These are phyloP conservation scores for Synanthedon formicaeformis DNA, from an alignment of 2,888 invertebrate species.

Conservation along the genomic window DNA sequence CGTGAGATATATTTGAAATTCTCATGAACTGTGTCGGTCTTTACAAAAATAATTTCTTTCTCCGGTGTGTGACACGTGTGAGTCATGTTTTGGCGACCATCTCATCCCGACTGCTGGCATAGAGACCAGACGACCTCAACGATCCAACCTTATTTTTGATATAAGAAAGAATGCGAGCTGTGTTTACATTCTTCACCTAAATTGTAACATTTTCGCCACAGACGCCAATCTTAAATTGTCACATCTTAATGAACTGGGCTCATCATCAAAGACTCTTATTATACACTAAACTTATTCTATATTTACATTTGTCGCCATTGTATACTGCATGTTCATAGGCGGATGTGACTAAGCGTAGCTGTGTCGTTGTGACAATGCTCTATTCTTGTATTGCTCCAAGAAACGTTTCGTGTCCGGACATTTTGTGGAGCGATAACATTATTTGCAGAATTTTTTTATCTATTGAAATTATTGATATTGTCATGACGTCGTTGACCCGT, in stretches of 20 bases:
- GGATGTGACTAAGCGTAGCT: conserved; percentile 44
- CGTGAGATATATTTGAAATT: too few species aligned
- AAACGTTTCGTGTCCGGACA: conserved; percentile 18
- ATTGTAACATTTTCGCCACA: conserved; percentile 59
- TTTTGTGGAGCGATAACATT: conserved; percentile 6
- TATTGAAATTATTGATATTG: neutral
- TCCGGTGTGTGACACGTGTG: conserved; percentile 14
- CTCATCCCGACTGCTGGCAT: conserved; percentile 28
- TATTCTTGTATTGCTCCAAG: conserved; percentile 32
- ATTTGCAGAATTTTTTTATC: conserved; percentile 12
- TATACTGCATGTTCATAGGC: conserved; percentile 27
- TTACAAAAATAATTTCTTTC: conserved; percentile 4
- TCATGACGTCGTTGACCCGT: neutral
- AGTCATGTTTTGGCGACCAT: conserved; percentile 52
- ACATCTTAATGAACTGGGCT: conserved; percentile 2
- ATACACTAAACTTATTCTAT: conserved; percentile 21
- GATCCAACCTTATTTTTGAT: conserved; percentile 55
- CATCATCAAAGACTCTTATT: conserved; percentile 25
- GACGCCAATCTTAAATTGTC: conserved; percentile 2
- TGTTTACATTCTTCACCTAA: conserved; percentile 62
- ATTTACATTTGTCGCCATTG: conserved; percentile 29
- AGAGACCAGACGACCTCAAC: conserved; percentile 37
- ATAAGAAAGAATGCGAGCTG: conserved; percentile 57
- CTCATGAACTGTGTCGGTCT: neutral
- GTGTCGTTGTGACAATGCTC: conserved; percentile 37